phyloP scores from a whole-genome alignment of 23 tunicate genomes.

The Ascidia mentula region DNA sequence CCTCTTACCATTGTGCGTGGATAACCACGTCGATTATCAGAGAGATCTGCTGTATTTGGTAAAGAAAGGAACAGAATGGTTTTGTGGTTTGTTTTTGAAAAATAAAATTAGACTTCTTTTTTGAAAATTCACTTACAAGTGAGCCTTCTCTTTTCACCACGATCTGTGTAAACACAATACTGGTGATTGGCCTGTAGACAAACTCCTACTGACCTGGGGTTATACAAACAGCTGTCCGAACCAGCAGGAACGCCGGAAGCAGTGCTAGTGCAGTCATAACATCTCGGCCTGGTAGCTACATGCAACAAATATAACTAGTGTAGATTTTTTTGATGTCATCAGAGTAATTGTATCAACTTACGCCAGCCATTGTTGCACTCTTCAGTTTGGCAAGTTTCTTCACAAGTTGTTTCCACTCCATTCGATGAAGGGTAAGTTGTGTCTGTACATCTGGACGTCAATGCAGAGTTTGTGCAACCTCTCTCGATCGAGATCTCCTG shows the following conservation, averaged over 20 bases:
- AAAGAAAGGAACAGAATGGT: no score
- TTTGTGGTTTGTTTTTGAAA: no score
- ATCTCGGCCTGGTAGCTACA: not conserved
- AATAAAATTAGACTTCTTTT: no score
- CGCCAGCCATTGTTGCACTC: conserved; percentile 6
- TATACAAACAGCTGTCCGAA: not conserved
- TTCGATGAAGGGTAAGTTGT: not conserved
- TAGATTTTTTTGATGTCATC: no score
- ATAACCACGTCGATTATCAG: not conserved
- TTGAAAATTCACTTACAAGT: not conserved
- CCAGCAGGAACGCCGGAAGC: not conserved
- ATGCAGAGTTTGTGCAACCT: not conserved
- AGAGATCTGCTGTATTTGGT: not conserved
- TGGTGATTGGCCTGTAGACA: not conserved
- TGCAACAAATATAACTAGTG: no score
- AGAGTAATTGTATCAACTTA: no score
- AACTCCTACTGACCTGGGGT: not conserved
- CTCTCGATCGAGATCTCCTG: not conserved
- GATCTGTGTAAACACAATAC: not conserved
- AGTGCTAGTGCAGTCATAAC: not conserved
- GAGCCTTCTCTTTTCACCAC: not conserved
- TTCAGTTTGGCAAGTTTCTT: not conserved
- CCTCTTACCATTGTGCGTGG: not conserved
- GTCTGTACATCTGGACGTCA: not conserved
- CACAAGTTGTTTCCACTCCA: not conserved